Evolutionary conservation across 1,140 invertebrate species (phyloP).

Genomic region (Proctacanthus coquilletti): DNA sequence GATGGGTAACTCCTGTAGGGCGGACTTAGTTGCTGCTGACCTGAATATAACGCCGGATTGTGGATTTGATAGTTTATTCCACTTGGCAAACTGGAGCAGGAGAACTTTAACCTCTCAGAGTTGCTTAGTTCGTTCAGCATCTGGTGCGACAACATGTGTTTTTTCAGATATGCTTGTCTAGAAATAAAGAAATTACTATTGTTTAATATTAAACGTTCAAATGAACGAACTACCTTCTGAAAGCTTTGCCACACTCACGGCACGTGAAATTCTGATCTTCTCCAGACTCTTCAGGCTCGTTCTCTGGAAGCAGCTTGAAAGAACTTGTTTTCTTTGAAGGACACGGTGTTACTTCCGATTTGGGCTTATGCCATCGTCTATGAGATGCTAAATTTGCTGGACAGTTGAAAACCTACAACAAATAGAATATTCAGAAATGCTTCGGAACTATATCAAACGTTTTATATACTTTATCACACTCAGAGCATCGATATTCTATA

Average conservation of each 20-base stretch:
- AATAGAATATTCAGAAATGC: not conserved
- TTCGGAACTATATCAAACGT: not conserved
- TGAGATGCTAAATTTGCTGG: constrained; percentile 96
- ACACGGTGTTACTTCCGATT: constrained; percentile 25
- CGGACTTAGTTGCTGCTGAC: constrained; percentile 7
- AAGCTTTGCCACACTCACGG: constrained; percentile 63
- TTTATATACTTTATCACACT: constrained; percentile 73
- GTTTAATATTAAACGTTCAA: not conserved
- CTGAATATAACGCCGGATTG: not conserved
- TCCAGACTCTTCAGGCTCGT: constrained; percentile 3
- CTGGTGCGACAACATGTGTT: constrained; percentile 36
- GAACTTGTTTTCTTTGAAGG: constrained; percentile 20
- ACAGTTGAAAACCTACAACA: constrained; percentile 74
- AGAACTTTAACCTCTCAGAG: constrained; percentile 18
- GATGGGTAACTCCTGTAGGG: constrained; percentile 5
- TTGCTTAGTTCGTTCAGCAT: constrained; percentile 22
- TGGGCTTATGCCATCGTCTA: constrained; percentile 90
- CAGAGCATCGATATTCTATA: constrained; percentile 94
- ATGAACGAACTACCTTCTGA: constrained; percentile 35
- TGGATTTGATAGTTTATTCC: not conserved
- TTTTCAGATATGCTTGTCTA: constrained; percentile 64
- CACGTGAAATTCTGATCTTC: constrained; percentile 46
- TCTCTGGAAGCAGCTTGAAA: not conserved
- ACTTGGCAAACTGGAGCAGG: not conserved
- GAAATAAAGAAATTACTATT: constrained; percentile 3